Base-by-base conservation (phyloP, 1,140 invertebrate species). In the Drosophila pseudoobscura region DNA sequence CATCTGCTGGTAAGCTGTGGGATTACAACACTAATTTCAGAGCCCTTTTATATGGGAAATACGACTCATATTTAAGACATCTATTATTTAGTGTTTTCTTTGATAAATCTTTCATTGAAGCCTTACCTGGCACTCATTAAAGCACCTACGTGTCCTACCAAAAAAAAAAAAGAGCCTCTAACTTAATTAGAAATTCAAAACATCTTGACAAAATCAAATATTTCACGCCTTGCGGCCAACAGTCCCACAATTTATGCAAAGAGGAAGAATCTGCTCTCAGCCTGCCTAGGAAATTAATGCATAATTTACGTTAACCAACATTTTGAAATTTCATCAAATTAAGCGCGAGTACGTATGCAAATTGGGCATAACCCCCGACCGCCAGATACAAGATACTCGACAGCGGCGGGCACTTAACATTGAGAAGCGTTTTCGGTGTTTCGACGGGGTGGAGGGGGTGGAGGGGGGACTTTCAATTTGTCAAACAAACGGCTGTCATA, bases 401-500 rank as follows among this genome's bases (percentile, higher is more conserved):
- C 15, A 26, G 4, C 24, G 24, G 46, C 62, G 53, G 69, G 55
- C 62, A 31, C 24, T 43, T 59, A 69, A 59, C 63, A 74, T 83
- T 15, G 45, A 44, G 50, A 44, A 65, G 56, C 46, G 60, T 15
- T 74, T 78, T 39, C 73, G 57, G 62, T 63, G 64, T 51, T 39
- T 75, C 52, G n/a, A 43, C 56, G 56, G 9, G 50, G 60, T 54
- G 52, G 17, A 17, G 17, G 17, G 17, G 17, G 17, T 0, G 17
- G 1, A 1, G 17, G 35, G 7, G 35, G 0, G 1, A 0, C 5
- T 39, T 54, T 73, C 53, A 73, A 76, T 73, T 73, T 76, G 62
- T 76, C 73, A 73, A 73, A 49, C 53, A 58, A 66, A 66, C 54
- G 60, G 29, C 53, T 79, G 63, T 78, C 63, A 61, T 74, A 69